Percentiles rank a stretch among this genome's conserved stretches.
Conservation (phyloP, 2,888 invertebrate genomes). For the Clusia tigrina region DNA sequence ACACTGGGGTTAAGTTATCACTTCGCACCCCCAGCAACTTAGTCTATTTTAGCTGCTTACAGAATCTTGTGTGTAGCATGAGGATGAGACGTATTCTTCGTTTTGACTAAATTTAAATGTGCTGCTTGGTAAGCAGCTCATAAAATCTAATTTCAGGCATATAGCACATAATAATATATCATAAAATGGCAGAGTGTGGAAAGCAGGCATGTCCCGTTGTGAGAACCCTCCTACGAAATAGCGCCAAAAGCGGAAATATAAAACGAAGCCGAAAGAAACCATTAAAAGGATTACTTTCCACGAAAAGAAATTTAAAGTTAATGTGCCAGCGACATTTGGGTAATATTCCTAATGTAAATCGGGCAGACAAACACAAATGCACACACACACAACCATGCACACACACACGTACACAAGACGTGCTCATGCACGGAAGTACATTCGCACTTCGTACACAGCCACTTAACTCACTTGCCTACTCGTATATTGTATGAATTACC, state of each 20-base stretch:
- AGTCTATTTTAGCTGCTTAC: too few relatives aligned
- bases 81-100: too few relatives aligned
- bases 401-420: constrained; percentile 40
- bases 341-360: constrained; percentile 54
- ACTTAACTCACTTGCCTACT: constrained; percentile 53
- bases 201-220: neutral
- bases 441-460: constrained; percentile 53
- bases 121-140: too few relatives aligned
- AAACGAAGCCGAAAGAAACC: neutral
- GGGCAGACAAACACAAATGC: constrained; percentile 52
- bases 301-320: neutral
- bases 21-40: too few relatives aligned
- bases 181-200: neutral
- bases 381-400: neutral
- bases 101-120: too few relatives aligned
- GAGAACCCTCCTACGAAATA: neutral
- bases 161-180: too few relatives aligned
- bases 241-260: neutral
- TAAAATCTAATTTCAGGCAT: too few relatives aligned
- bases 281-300: constrained; percentile 20
- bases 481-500: too few relatives aligned
- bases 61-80: too few relatives aligned
- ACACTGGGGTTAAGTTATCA: too few relatives aligned
- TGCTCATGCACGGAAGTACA: too few relatives aligned
- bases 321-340: constrained; percentile 30